These are phyloP conservation scores for Silurus asotus DNA, from an alignment of 2,113 vertebrate genomes.

Conservation along the genomic window DNA sequence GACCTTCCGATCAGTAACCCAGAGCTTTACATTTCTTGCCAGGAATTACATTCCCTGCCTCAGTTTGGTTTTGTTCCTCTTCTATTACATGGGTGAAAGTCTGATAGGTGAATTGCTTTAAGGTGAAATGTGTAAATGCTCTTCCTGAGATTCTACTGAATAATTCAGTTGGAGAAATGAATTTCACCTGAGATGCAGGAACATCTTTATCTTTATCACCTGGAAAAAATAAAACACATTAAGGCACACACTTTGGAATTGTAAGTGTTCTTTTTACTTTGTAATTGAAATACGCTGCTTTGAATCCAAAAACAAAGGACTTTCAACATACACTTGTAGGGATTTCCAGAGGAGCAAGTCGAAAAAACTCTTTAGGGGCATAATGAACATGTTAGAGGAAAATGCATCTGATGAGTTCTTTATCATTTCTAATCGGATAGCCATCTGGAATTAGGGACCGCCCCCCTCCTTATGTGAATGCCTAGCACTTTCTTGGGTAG, in stretches of 20 bases:
- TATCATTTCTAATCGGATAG: not conserved
- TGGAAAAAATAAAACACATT: too few species aligned
- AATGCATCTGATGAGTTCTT: not conserved
- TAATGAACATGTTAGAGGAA: not conserved
- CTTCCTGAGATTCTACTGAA: not conserved
- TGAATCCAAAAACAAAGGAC: not conserved
- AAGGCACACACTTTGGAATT: not conserved
- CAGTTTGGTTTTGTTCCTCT: not conserved
- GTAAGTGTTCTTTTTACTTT: not conserved
- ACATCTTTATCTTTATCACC: not conserved
- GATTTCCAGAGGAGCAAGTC: not conserved
- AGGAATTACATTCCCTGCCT: not conserved
- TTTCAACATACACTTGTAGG: not conserved
- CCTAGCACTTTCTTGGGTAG: slow-evolving; percentile 17
- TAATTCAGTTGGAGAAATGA: not conserved
- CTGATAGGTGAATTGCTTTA: not conserved
- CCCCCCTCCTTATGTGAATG: slow-evolving; percentile 22
- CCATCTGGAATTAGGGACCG: slow-evolving; percentile 37
- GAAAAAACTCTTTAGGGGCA: not conserved
- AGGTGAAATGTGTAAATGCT: not conserved
- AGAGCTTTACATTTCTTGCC: too few species aligned
- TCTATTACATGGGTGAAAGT: not conserved
- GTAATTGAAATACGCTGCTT: not conserved
- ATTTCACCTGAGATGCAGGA: not conserved
- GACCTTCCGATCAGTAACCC: too few species aligned